phyloP scores from a whole-genome alignment of 2,113 vertebrate species.

The Onychostruthus taczanowskii region DNA sequence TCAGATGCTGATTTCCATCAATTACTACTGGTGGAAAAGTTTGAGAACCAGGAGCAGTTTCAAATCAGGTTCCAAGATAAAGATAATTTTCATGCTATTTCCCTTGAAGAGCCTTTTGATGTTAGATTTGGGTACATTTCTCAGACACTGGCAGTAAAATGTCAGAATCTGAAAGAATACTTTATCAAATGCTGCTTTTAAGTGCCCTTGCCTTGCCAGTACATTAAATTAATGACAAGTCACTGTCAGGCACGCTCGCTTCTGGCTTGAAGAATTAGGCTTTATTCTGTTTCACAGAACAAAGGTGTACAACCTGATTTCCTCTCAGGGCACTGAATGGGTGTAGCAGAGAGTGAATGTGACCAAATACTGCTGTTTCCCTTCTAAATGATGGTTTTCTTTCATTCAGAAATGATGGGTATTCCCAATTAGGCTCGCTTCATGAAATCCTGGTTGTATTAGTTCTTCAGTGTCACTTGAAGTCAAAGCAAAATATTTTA shows the following conservation, averaged over 20 bases:
- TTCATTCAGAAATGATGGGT: not conserved
- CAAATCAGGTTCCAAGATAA: not conserved
- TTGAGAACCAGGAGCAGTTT: not conserved
- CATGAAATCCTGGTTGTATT: not conserved
- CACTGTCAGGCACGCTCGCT: not conserved
- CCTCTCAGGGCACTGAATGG: not conserved
- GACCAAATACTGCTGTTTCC: not conserved
- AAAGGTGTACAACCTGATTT: accelerated
- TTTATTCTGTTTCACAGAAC: not conserved
- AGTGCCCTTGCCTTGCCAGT: not conserved
- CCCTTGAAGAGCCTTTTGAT: not conserved
- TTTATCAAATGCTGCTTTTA: not conserved
- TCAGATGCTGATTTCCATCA: not conserved
- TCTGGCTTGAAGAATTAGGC: not conserved
- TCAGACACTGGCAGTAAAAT: not conserved
- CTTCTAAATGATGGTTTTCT: not conserved
- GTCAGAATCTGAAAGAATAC: not conserved
- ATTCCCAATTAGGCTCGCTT: not conserved
- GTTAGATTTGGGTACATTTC: not conserved
- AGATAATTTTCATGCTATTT: not conserved
- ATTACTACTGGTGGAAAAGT: not conserved
- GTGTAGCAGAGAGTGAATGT: not conserved
- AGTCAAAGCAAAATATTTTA: not conserved
- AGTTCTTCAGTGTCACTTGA: not conserved
- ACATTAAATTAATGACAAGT: not conserved